These are phyloP conservation scores for Chrysaora quinquecirrha DNA, from an alignment of 30 jellyfish, hydroid and myxozoan genomes.

Conservation along the genomic window DNA sequence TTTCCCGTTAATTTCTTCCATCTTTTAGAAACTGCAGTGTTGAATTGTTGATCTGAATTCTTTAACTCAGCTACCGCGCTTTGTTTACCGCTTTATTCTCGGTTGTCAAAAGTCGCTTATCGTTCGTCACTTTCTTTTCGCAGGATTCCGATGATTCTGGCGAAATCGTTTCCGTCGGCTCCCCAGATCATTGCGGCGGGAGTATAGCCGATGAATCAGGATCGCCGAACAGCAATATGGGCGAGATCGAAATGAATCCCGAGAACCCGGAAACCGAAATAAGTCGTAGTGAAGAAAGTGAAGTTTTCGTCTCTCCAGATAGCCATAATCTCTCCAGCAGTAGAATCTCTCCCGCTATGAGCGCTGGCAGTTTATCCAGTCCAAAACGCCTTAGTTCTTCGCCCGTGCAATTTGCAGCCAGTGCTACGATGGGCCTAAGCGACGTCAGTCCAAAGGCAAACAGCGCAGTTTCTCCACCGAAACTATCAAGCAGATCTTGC, in stretches of 20 bases:
- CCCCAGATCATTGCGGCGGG: constrained; percentile 65
- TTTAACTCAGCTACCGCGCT: no score
- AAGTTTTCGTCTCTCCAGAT: constrained; percentile 48
- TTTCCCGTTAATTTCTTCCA: no score
- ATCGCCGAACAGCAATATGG: constrained; percentile 66
- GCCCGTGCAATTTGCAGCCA: constrained; percentile 40
- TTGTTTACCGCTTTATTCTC: no score
- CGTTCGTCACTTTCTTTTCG: no score
- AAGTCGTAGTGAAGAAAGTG: constrained; percentile 58
- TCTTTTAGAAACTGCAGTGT: no score
- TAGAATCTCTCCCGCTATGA: constrained; percentile 51
- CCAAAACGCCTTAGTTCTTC: constrained; percentile 46
- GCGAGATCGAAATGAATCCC: constrained; percentile 43
- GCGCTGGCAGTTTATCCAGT: constrained; percentile 43
- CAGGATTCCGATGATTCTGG: constrained; percentile 81
- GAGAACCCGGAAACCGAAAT: constrained; percentile 26
- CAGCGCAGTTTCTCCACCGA: neutral
- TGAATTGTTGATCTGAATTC: no score
- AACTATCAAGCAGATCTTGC: neutral
- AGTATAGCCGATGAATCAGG: constrained; percentile 77
- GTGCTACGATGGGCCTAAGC: neutral
- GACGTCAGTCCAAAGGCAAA: neutral
- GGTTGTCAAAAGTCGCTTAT: no score
- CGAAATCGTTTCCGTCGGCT: constrained; percentile 53
- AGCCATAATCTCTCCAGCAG: constrained; percentile 4